Conservation (phyloP, 2,113 vertebrate species). For the Trichomycterus rosablanca region DNA sequence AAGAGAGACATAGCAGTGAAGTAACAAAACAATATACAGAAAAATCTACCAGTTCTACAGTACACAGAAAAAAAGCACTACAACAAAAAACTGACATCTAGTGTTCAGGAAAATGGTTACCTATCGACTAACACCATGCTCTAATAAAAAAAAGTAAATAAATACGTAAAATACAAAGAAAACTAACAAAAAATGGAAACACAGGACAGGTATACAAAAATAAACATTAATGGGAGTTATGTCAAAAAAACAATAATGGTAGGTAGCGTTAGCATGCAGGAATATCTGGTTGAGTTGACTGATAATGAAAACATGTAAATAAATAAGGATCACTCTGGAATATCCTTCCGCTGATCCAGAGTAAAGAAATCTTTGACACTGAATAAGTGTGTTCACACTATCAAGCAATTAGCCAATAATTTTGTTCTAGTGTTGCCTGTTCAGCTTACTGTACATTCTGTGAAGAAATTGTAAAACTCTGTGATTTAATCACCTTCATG, state of each 20-base stretch:
- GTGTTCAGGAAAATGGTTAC: constrained; percentile 34
- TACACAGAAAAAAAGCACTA: constrained; percentile 48
- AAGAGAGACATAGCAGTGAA: constrained; percentile 65
- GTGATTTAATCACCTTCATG: too few species aligned
- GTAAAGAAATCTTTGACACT: not conserved
- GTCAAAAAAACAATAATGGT: constrained; percentile 19
- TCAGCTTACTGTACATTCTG: constrained; percentile 19
- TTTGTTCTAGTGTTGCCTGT: not conserved
- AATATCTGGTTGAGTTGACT: constrained; percentile 42
- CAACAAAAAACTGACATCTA: constrained; percentile 39
- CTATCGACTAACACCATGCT: constrained; percentile 46
- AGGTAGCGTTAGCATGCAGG: constrained; percentile 57
- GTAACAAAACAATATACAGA: constrained; percentile 52
- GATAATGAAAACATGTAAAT: constrained; percentile 43
- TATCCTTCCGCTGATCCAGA: constrained; percentile 41
- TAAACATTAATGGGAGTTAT: constrained; percentile 19
- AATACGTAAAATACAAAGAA: constrained; percentile 38
- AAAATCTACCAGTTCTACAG: constrained; percentile 52
- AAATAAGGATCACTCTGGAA: constrained; percentile 43
- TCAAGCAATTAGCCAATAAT: not conserved
- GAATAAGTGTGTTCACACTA: not conserved
- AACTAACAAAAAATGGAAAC: constrained; percentile 36
- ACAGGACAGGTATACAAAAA: constrained; percentile 24
- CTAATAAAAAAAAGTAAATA: constrained; percentile 45
- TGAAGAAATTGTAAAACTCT: too few species aligned